A percentile compares a stretch with the other conserved stretches of the same genome.
Evolutionary conservation across 2,113 vertebrate species (phyloP).

Genomic region (Crotalus tigris): DNA sequence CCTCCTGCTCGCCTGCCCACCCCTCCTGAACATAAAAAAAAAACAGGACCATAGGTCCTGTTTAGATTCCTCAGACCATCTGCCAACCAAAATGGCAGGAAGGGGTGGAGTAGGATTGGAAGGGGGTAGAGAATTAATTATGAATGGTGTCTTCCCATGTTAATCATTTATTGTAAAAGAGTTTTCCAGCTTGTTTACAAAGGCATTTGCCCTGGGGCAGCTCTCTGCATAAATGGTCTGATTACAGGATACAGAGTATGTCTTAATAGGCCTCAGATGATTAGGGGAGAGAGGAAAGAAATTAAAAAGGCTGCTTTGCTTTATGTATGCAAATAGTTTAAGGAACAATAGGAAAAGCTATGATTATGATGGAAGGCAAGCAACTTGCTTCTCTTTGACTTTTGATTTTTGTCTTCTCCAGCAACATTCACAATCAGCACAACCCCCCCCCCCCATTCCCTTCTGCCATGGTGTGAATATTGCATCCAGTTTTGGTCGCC

Average conservation of each 20-base stretch:
- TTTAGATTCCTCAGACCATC: slow-evolving; percentile 71
- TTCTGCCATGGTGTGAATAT: slow-evolving; percentile 60
- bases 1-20: slow-evolving; percentile 12
- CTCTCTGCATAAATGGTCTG: slow-evolving; percentile 86
- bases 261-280: slow-evolving; percentile 87
- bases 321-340: slow-evolving; percentile 90
- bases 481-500: background rate
- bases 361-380: slow-evolving; percentile 67
- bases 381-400: slow-evolving; percentile 64
- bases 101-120: background rate
- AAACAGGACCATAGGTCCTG: slow-evolving; percentile 60
- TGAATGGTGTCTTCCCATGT: slow-evolving; percentile 78
- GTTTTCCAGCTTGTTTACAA: slow-evolving; percentile 84
- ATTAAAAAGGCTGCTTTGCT: slow-evolving; percentile 83
- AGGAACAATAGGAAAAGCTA: slow-evolving; percentile 77
- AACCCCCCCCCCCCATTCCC: slow-evolving; percentile 12
- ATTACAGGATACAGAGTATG: slow-evolving; percentile 90
- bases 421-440: slow-evolving; percentile 51
- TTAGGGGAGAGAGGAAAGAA: slow-evolving; percentile 82
- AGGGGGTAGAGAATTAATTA: slow-evolving; percentile 67
- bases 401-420: slow-evolving; percentile 59
- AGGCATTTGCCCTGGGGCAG: slow-evolving; percentile 79
- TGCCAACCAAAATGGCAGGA: slow-evolving; percentile 68
- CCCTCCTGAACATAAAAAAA: slow-evolving; percentile 65
- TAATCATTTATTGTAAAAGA: slow-evolving; percentile 83